Percentiles rank a stretch among this genome's conserved stretches.
These are phyloP conservation scores for Spicauda simplicius DNA, from an alignment of 2,888 invertebrate species.

Conservation along the genomic window DNA sequence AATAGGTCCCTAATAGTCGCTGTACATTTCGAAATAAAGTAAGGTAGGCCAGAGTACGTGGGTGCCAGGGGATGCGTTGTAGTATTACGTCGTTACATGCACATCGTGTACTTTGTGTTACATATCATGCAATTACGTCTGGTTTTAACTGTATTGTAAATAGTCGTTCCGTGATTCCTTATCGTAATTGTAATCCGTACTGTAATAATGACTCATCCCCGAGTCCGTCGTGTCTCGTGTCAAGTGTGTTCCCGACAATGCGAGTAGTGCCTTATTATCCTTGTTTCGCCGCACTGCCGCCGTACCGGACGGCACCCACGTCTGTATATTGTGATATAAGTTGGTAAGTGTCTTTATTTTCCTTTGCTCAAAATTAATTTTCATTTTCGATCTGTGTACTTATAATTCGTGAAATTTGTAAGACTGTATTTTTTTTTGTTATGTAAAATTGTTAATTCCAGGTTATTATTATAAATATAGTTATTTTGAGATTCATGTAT, in stretches of 20 bases:
- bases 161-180: constrained; percentile 37
- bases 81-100: constrained; percentile 52
- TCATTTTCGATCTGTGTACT: constrained; percentile 74
- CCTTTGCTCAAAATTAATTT: constrained; percentile 75
- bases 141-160: constrained; percentile 59
- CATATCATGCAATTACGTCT: constrained; percentile 62
- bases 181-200: not conserved
- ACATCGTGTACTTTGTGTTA: constrained; percentile 54
- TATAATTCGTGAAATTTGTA: constrained; percentile 82
- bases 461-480: constrained; percentile 75
- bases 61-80: constrained; percentile 59
- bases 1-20: constrained; percentile 31
- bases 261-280: constrained; percentile 72
- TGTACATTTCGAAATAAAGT: constrained; percentile 51
- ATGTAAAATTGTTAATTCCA: constrained; percentile 81
- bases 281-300: constrained; percentile 28
- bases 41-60: constrained; percentile 49
- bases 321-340: constrained; percentile 76
- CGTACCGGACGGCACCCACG: constrained; percentile 53
- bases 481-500: constrained; percentile 72
- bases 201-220: constrained; percentile 10
- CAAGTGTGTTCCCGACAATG: constrained; percentile 28
- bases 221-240: not conserved
- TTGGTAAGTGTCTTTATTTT: constrained; percentile 64
- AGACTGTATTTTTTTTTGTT: constrained; percentile 83